phyloP scores from a whole-genome alignment of 2,888 invertebrate genomes.

The Cataglyphis cursor region DNA sequence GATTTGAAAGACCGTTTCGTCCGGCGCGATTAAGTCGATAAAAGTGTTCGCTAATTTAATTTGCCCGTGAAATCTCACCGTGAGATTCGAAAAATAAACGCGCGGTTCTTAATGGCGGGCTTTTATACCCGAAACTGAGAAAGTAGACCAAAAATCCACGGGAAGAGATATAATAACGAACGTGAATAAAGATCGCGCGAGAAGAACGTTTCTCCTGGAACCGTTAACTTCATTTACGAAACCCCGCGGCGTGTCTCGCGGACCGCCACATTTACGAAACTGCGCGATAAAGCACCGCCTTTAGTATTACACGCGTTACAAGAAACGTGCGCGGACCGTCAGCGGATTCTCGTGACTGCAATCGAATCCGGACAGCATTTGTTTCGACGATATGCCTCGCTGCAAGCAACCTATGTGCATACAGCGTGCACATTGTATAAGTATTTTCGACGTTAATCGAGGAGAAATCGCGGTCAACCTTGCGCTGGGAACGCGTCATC shows the following conservation, averaged over 20 bases:
- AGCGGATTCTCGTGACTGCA: constrained; percentile 11
- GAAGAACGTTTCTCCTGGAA: constrained; percentile 33
- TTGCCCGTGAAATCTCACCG: background rate
- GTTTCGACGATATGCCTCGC: constrained; percentile 14
- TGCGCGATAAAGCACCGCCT: constrained; percentile 8
- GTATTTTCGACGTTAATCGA: constrained; percentile 60
- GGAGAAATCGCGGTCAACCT: constrained; percentile 75
- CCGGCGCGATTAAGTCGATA: background rate
- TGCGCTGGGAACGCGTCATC: constrained; percentile 62
- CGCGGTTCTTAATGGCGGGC: background rate
- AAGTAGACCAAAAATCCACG: background rate
- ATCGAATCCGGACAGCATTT: constrained; percentile 29
- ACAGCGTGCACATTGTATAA: constrained; percentile 3
- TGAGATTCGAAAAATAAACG: background rate
- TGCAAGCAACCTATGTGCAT: constrained; percentile 21
- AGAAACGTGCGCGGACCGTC: constrained; percentile 8
- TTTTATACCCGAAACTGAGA: background rate
- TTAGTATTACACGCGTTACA: constrained; percentile 8
- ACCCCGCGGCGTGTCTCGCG: constrained; percentile 22
- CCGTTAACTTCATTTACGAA: constrained; percentile 35
- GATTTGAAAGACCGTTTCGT: background rate
- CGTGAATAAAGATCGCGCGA: constrained; percentile 14
- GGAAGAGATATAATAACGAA: background rate
- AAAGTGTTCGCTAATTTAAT: constrained; percentile 15
- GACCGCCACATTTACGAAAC: constrained; percentile 21